A percentile compares a stretch with the other conserved stretches of the same genome.
phyloP scores from a whole-genome alignment of 2,888 invertebrate species.

The Trypoxylon attenuatum region DNA sequence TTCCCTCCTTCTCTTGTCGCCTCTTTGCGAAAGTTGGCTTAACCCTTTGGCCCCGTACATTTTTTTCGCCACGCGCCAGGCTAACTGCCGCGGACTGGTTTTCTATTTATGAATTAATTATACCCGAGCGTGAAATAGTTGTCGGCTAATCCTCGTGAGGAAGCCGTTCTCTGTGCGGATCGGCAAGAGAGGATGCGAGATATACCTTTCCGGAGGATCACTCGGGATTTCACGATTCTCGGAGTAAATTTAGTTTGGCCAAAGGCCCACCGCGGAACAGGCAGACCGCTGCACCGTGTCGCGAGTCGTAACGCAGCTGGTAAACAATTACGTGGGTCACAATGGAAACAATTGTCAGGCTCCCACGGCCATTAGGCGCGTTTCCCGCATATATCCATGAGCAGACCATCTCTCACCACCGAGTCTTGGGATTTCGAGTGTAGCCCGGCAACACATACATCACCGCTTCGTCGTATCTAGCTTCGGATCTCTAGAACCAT shows the following conservation, averaged over 20 bases:
- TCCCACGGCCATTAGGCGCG: slow-evolving; percentile 67
- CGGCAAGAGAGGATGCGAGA: neutral
- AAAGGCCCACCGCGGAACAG: no score
- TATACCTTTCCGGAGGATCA: neutral
- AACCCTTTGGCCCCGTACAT: no score
- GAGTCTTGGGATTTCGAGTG: slow-evolving; percentile 15
- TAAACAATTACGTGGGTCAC: slow-evolving; percentile 67
- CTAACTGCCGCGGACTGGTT: no score
- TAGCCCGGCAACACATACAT: neutral
- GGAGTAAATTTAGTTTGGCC: no score
- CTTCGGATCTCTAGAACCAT: no score
- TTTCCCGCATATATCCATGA: slow-evolving; percentile 55
- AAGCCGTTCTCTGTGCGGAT: no score
- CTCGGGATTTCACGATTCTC: slow-evolving; percentile 4
- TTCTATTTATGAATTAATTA: no score
- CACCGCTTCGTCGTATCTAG: neutral
- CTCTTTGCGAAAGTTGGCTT: neutral
- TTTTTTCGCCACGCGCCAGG: no score
- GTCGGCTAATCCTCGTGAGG: no score
- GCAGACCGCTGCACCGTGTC: no score
- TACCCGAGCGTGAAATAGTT: no score
- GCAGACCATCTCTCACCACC: slow-evolving; percentile 15
- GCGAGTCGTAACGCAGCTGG: slow-evolving; percentile 64
- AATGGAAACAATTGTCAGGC: slow-evolving; percentile 69
- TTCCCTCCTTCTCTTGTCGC: slow-evolving; percentile 12